Evolutionary conservation across 2,888 invertebrate genomes (phyloP).

Genomic region (Entomobrya proxima): DNA sequence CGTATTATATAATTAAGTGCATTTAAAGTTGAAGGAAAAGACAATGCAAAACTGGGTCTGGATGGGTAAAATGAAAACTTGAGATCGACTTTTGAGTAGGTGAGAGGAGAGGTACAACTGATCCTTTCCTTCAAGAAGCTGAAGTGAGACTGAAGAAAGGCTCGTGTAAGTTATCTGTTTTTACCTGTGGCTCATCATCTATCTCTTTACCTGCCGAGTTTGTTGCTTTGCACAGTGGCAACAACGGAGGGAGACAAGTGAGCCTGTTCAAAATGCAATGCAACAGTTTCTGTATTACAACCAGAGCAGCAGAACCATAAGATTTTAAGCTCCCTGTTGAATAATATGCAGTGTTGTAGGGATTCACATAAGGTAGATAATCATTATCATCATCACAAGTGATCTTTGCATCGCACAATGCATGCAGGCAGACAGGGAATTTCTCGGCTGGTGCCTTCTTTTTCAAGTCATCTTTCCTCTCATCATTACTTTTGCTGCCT

Average conservation of each 20-base stretch:
- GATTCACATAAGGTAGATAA: constrained; percentile 64
- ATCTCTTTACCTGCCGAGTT: background rate
- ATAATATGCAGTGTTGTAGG: constrained; percentile 9
- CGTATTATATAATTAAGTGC: background rate
- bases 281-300: too few species aligned
- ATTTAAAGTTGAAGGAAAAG: constrained; percentile 1
- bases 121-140: constrained; percentile 62
- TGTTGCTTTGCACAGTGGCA: background rate
- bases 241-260: background rate
- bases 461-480: background rate
- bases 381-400: background rate
- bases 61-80: constrained; percentile 35
- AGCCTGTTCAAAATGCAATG: constrained; percentile 3
- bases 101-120: constrained; percentile 16
- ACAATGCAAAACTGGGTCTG: constrained; percentile 17
- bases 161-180: constrained; percentile 50
- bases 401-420: constrained; percentile 16
- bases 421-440: background rate
- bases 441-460: constrained; percentile 47
- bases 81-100: constrained; percentile 52
- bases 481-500: constrained; percentile 4
- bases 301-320: background rate
- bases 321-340: constrained; percentile 5
- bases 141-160: constrained; percentile 57
- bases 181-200: constrained; percentile 58